These are phyloP conservation scores for Eciton burchellii DNA, from an alignment of 1,140 invertebrate species.

Conservation along the genomic window DNA sequence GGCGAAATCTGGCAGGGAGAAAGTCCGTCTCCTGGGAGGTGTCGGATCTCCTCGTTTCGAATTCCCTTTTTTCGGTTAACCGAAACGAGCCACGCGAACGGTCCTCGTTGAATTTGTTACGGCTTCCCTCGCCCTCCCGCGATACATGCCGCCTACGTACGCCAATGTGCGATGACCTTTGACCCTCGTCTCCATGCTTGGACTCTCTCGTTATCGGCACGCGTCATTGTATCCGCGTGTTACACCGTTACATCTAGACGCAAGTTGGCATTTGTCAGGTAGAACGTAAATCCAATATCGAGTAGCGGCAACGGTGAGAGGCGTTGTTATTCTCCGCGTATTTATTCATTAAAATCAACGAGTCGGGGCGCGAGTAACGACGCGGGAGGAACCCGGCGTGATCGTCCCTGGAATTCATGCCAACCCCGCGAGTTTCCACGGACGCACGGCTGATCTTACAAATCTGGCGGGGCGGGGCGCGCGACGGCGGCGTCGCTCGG, in stretches of 20 bases:
- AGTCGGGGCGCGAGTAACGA: background rate
- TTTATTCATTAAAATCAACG: conserved; percentile 22
- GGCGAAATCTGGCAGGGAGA: conserved; percentile 15
- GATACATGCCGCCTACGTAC: too few relatives aligned
- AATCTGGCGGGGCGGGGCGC: conserved; percentile 37
- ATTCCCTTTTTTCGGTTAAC: conserved; percentile 35
- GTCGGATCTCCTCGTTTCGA: conserved; percentile 44
- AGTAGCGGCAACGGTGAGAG: background rate
- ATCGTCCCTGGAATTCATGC: background rate
- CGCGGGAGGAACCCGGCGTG: background rate
- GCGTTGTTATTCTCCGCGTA: background rate
- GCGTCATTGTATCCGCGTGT: background rate
- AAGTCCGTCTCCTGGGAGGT: background rate
- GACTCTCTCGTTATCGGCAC: background rate
- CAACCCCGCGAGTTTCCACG: conserved; percentile 17
- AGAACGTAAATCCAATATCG: background rate
- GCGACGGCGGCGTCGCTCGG: conserved; percentile 58
- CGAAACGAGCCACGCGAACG: background rate
- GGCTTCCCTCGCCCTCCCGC: conserved; percentile 2
- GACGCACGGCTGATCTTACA: conserved; percentile 12
- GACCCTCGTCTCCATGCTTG: background rate
- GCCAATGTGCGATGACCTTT: too few relatives aligned
- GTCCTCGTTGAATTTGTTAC: conserved; percentile 46
- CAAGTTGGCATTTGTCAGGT: background rate
- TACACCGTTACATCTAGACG: too few relatives aligned